Evolutionary conservation across 2,888 invertebrate species (phyloP).

Genomic region (Aspidapion aeneum): DNA sequence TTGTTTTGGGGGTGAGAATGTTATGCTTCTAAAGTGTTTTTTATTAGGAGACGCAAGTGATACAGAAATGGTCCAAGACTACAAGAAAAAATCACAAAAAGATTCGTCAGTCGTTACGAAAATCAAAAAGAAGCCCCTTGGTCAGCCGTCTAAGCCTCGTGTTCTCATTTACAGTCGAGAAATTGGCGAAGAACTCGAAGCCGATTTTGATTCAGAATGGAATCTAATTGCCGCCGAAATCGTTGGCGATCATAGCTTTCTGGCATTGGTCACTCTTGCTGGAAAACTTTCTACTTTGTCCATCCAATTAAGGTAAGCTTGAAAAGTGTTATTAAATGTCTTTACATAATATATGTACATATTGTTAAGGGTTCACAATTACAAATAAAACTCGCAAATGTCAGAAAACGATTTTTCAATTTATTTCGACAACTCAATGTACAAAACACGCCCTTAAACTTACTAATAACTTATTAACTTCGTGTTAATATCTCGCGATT

Average conservation of each 20-base stretch:
- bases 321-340: no score
- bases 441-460: no score
- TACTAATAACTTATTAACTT: no score
- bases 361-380: no score
- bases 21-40: no score
- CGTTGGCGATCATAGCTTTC: conserved; percentile 58
- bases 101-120: conserved; percentile 41
- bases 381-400: no score
- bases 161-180: conserved; percentile 59
- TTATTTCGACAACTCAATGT: no score
- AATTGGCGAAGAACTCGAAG: conserved; percentile 51
- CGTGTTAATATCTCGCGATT: no score
- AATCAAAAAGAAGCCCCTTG: conserved; percentile 49
- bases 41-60: conserved; percentile 57
- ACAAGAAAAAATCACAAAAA: conserved; percentile 55
- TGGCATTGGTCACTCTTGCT: conserved; percentile 61
- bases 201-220: conserved; percentile 58
- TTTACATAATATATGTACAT: no score
- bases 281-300: conserved; percentile 61
- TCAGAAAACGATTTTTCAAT: no score
- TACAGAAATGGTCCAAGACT: conserved; percentile 75
- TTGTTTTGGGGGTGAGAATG: no score
- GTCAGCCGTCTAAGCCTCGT: conserved; percentile 60
- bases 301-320: conserved; percentile 53
- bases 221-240: conserved; percentile 57